Percentiles rank a stretch among this genome's conserved stretches.
Evolutionary conservation across 2,113 vertebrate species (phyloP).

Genomic region (Mirza zaza): DNA sequence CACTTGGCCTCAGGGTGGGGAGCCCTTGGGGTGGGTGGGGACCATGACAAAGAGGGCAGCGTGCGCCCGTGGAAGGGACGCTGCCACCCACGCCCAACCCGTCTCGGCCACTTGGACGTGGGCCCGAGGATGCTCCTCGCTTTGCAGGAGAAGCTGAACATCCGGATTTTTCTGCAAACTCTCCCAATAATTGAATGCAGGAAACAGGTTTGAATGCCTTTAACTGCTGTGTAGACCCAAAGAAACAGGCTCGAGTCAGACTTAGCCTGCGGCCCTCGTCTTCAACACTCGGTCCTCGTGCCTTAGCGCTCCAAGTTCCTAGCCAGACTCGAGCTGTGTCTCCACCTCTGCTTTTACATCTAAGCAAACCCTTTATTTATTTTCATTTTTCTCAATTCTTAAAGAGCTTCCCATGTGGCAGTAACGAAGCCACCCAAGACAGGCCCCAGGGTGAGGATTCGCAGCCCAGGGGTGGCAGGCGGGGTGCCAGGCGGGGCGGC

Average conservation of each 20-base stretch:
- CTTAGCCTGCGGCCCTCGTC: neutral
- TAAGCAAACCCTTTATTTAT: neutral
- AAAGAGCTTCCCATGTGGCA: neutral
- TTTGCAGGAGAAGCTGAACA: neutral
- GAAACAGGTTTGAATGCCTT: neutral
- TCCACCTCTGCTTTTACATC: neutral
- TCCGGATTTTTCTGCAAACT: constrained; percentile 11
- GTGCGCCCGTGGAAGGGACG: rapidly evolving
- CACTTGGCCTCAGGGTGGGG: neutral
- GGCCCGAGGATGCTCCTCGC: neutral
- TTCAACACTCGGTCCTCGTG: neutral
- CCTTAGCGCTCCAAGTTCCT: neutral
- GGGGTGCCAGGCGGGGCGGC: neutral
- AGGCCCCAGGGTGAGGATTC: neutral
- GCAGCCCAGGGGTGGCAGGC: neutral
- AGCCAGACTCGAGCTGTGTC: neutral
- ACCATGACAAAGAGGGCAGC: neutral
- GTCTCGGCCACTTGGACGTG: rapidly evolving
- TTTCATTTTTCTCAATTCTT: constrained; percentile 24
- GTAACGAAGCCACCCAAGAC: neutral
- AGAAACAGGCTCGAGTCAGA: neutral
- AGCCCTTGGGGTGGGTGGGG: neutral
- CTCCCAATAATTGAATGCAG: constrained; percentile 32
- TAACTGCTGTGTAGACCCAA: neutral
- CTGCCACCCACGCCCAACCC: neutral